Percentiles rank a stretch among this genome's conserved stretches.
These are phyloP conservation scores for Catostylus mosaicus DNA, from an alignment of 30 jellyfish, hydroid and myxozoan species.

Conservation along the genomic window DNA sequence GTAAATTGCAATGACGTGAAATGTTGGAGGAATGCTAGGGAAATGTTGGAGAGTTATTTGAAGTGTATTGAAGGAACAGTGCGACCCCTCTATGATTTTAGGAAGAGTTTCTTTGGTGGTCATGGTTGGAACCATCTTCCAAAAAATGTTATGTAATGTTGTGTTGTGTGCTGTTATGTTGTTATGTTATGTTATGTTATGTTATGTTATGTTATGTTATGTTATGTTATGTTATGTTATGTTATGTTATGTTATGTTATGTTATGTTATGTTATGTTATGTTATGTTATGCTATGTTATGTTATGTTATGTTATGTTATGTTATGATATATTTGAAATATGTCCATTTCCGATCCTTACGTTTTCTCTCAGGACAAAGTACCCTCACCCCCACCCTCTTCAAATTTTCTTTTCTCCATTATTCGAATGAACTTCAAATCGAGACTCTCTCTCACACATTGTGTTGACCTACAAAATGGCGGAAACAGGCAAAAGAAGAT, in stretches of 20 bases:
- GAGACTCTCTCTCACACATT: conserved; percentile 1
- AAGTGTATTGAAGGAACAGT: no score
- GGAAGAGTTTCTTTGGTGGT: no score
- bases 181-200: conserved; percentile 19
- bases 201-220: conserved; percentile 19
- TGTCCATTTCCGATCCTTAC: no score
- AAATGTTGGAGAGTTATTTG: no score
- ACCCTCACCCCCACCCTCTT: no score
- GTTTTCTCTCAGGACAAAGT: no score
- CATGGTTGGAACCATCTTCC: no score
- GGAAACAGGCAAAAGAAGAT: conserved; percentile 73
- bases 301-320: conserved; percentile 10
- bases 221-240: conserved; percentile 10
- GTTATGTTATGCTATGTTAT: conserved; percentile 14
- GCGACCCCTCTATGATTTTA: no score
- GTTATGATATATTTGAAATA: conserved; percentile 8
- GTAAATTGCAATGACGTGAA: no score
- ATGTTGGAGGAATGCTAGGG: no score
- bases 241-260: conserved; percentile 9
- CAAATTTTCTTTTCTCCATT: neutral
- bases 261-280: conserved; percentile 13
- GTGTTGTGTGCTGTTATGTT: neutral
- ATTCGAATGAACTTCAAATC: neutral
- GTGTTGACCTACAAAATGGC: conserved; percentile 48
- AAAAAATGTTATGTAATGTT: neutral